phyloP scores from a whole-genome alignment of 1,140 invertebrate species.

The Oedothorax gibbosus region DNA sequence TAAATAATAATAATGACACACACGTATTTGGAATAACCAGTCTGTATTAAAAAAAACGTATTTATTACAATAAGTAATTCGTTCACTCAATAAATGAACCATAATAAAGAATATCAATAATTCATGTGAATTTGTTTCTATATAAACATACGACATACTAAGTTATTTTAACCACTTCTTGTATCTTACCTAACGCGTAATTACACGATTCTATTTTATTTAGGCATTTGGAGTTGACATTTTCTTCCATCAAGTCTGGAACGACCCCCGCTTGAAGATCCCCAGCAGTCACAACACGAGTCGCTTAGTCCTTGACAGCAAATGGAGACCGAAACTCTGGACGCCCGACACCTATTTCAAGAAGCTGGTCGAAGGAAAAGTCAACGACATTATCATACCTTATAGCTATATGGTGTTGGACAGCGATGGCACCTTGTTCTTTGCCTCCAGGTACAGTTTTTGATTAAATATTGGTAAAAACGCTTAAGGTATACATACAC shows the following conservation, averaged over 20 bases:
- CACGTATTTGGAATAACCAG: no score
- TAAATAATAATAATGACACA: no score
- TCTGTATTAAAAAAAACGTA: no score
- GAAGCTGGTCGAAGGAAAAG: slow-evolving; percentile 61
- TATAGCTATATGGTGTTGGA: slow-evolving; percentile 59
- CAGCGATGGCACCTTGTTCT: slow-evolving; percentile 51
- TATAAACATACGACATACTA: no score
- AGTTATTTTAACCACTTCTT: no score
- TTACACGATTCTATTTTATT: background rate
- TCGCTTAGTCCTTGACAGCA: slow-evolving; percentile 48
- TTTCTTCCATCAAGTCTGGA: slow-evolving; percentile 62
- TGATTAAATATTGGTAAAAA: no score
- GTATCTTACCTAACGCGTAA: no score
- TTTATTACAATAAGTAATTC: no score
- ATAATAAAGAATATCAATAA: no score
- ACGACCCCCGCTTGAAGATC: slow-evolving; percentile 54
- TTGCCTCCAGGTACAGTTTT: slow-evolving; percentile 53
- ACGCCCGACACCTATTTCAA: slow-evolving; percentile 63
- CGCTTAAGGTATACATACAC: no score
- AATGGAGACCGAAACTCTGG: slow-evolving; percentile 61
- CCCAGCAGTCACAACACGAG: slow-evolving; percentile 28
- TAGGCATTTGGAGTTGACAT: slow-evolving; percentile 62
- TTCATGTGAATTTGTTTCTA: no score
- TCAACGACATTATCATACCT: slow-evolving; percentile 58
- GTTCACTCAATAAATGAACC: no score